Evolutionary conservation across 2,797 vertebrate species (phyloP).

Genomic region (Hemibagrus guttatus): DNA sequence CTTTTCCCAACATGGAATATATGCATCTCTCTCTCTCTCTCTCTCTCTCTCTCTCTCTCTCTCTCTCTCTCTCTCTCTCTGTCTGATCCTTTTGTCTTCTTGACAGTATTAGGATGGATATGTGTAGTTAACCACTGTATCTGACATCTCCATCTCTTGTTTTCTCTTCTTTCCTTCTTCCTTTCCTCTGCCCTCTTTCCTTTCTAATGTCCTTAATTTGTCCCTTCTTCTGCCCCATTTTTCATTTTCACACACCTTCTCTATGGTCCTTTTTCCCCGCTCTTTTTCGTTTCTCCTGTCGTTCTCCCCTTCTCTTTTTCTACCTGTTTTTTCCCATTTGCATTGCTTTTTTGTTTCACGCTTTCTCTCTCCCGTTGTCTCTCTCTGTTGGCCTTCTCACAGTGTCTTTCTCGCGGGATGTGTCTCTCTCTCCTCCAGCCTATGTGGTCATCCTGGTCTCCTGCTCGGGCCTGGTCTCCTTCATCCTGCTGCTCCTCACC

Average conservation of each 20-base stretch:
- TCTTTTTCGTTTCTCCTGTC: background rate
- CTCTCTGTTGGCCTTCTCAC: conserved; percentile 37
- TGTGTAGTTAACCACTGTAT: conserved; percentile 48
- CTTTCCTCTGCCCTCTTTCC: background rate
- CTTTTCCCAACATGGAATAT: conserved; percentile 42
- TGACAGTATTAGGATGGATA: background rate
- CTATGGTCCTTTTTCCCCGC: background rate
- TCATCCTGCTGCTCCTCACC: conserved; percentile 91
- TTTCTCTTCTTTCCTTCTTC: background rate
- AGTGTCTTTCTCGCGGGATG: conserved; percentile 80
- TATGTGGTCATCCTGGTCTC: conserved; percentile 94
- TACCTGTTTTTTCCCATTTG: background rate
- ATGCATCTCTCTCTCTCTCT: conserved; percentile 58
- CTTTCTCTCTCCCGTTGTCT: background rate
- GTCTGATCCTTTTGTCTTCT: conserved; percentile 43
- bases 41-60: conserved; percentile 24
- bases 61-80: conserved; percentile 51
- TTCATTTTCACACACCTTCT: background rate
- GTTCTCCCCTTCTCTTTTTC: background rate
- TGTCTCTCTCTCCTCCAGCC: conserved; percentile 83
- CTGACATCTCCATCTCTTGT: conserved; percentile 21
- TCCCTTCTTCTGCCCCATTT: background rate
- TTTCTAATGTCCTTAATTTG: background rate
- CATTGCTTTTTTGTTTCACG: background rate
- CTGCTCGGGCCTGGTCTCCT: conserved; percentile 89